Conservation (phyloP, 1,140 invertebrate species). For the Hypsibius dujardini region DNA sequence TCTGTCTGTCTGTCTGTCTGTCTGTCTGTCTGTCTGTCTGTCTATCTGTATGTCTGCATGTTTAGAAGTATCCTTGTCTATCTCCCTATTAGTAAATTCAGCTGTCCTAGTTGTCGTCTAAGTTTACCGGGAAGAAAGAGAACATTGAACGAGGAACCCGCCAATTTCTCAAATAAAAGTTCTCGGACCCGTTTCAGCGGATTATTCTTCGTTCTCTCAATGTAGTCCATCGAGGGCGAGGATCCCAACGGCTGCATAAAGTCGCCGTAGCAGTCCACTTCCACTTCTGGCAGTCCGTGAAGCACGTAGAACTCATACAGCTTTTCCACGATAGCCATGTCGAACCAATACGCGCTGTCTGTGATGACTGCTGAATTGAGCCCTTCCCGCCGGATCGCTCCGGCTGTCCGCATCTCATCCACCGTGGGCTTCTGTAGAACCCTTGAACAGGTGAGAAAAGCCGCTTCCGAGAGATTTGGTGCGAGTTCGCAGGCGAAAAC, state of each 20-base stretch:
- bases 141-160: slow-evolving; percentile 26
- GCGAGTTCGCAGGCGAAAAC: slow-evolving; percentile 30
- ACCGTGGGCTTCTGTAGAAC: slow-evolving; percentile 33
- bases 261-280: slow-evolving; percentile 35
- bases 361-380: slow-evolving; percentile 27
- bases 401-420: slow-evolving; percentile 27
- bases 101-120: no score
- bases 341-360: slow-evolving; percentile 34
- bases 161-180: slow-evolving; percentile 28
- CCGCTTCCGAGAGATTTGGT: slow-evolving; percentile 16
- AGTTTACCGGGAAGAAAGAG: slow-evolving; percentile 27
- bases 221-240: slow-evolving; percentile 27
- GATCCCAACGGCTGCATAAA: slow-evolving; percentile 32
- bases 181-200: slow-evolving; percentile 25
- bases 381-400: slow-evolving; percentile 26
- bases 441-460: slow-evolving; percentile 26
- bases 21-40: no score
- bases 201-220: slow-evolving; percentile 28
- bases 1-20: no score
- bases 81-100: no score
- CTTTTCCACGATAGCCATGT: slow-evolving; percentile 28
- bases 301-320: slow-evolving; percentile 28
- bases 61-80: no score
- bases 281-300: slow-evolving; percentile 28
- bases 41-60: no score